phyloP scores from a whole-genome alignment of 1,140 invertebrate species.

The Diachasmimorpha longicaudata region DNA sequence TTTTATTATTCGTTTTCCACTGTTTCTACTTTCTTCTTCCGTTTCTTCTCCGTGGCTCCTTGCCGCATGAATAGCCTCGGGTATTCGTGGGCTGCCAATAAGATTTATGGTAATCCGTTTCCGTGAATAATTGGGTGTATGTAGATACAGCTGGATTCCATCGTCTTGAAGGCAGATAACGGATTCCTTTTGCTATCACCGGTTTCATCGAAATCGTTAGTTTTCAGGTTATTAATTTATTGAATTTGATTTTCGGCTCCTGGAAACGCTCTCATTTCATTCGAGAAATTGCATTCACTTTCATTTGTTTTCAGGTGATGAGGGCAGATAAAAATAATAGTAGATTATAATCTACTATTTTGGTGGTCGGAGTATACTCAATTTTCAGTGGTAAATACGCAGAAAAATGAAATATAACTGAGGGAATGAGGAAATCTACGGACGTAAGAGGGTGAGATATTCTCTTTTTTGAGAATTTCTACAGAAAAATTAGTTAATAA shows the following conservation, averaged over 20 bases:
- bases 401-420: too few species aligned
- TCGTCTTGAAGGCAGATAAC: constrained; percentile 1
- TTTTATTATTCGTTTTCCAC: background rate
- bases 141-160: constrained; percentile 23
- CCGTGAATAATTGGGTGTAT: constrained; percentile 45
- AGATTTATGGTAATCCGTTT: constrained; percentile 47
- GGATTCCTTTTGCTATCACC: background rate
- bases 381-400: too few species aligned
- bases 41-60: background rate
- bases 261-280: background rate
- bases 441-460: too few species aligned
- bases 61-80: constrained; percentile 20
- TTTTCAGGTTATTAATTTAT: background rate
- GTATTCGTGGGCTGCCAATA: constrained; percentile 37
- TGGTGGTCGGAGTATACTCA: too few species aligned
- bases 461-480: too few species aligned
- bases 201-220: background rate
- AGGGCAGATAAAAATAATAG: too few species aligned
- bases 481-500: too few species aligned
- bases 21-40: constrained; percentile 7
- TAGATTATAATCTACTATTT: too few species aligned
- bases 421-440: too few species aligned
- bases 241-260: background rate
- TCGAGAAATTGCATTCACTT: too few species aligned
- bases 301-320: too few species aligned